phyloP scores from a whole-genome alignment of 2,113 vertebrate species.

The Lasiurus borealis region DNA sequence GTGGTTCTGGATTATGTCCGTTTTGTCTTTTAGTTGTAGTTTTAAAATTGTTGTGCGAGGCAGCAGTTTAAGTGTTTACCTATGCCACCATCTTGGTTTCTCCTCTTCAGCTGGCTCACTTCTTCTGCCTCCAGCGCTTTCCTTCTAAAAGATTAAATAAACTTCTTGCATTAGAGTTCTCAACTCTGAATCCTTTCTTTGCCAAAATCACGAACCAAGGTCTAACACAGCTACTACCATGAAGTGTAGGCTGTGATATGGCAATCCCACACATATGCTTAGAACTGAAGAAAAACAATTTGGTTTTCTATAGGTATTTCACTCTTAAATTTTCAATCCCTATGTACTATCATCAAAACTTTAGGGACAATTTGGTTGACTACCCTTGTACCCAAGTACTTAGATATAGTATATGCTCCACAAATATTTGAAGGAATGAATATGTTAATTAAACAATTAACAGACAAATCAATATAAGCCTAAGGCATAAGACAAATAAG shows the following conservation, averaged over 20 bases:
- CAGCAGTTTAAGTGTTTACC: too few species aligned
- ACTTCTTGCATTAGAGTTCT: not conserved
- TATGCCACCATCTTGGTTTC: too few species aligned
- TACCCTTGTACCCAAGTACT: not conserved
- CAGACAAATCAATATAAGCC: conserved; percentile 21
- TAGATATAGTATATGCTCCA: not conserved
- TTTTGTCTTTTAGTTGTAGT: too few species aligned
- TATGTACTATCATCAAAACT: conserved; percentile 55
- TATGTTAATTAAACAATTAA: not conserved
- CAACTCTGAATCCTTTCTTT: not conserved
- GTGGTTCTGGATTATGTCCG: too few species aligned
- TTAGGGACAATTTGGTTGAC: conserved; percentile 10
- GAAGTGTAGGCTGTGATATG: conserved; percentile 47
- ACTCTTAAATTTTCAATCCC: conserved; percentile 65
- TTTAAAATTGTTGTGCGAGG: too few species aligned
- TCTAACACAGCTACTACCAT: not conserved
- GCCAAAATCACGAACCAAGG: not conserved
- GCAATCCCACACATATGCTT: conserved; percentile 72
- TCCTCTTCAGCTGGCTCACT: not conserved
- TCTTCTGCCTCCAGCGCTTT: not conserved
- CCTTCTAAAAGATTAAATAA: not conserved
- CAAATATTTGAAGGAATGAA: not conserved
- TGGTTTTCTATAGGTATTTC: conserved; percentile 78
- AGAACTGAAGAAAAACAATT: conserved; percentile 75
- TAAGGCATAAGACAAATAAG: conserved; percentile 68